Base-by-base conservation (phyloP, 2,888 invertebrate genomes). In the Drosophila cracens region DNA sequence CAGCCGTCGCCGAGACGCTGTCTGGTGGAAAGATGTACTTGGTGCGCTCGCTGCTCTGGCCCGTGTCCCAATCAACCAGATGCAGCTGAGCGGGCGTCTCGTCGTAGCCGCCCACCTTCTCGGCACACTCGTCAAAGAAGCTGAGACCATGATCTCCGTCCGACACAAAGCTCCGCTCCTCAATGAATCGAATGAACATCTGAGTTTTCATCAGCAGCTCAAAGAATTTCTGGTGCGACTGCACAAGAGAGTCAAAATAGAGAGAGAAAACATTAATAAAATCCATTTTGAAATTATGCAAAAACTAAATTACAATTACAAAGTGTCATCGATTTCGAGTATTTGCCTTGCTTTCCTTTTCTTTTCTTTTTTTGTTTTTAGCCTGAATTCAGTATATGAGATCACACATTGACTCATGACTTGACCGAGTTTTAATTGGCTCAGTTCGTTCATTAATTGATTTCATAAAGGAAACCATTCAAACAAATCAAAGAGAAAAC, bases 131-230 rank as follows among this genome's bases (percentile, higher is more conserved):
- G 93, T 99, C 99, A 92, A 99, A 99, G 93, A 98, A 98, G 18
- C 97, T 98, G 67, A 99, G 94, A 54, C 98, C 98, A 72, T 98
- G 98, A 94, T 99, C 99, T 88, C 97, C 98, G 91, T 99, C 99
- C n/a, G 98, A 98, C 0, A 99, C 98, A 93, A 99, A 99, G 82
- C 99, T 99, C 27, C 99, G 95, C 93, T 99, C 99, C 93, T 99
- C 99, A 76, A 99, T 99, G 93, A 99, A 99, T 60, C 99, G 96
- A 80, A 98, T 98, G 94, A 99, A 99, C 97, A 98, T 98, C 94
- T 99, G 99, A 1, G 99, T 99, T 87, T 96, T 96, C 95, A 98
- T 97, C 92, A 99, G 94, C 81, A 97, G 94, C 38, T 95, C 95
- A 94, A 97, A 99, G 94, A 99, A 99, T 92, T 98, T 96, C 64